These are phyloP conservation scores for Nothobranchius furzeri DNA, from an alignment of 2,113 vertebrate species.

Conservation along the genomic window DNA sequence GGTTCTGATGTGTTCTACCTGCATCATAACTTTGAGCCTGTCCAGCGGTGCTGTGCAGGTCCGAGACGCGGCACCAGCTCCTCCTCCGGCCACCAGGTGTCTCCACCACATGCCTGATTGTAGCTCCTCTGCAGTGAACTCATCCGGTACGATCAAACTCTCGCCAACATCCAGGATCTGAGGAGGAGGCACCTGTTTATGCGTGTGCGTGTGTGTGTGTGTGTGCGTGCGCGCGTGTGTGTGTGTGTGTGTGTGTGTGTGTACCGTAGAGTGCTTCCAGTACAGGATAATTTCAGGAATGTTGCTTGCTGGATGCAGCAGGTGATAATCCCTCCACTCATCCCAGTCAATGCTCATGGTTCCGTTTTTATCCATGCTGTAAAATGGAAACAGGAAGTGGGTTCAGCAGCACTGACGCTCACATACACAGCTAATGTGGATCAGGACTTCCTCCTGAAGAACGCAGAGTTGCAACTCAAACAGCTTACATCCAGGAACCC, in stretches of 20 bases:
- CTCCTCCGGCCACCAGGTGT: constrained; percentile 94
- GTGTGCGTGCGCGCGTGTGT: background rate
- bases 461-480: constrained; percentile 2
- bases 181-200: background rate
- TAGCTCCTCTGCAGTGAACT: constrained; percentile 95
- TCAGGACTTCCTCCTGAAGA: background rate
- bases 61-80: constrained; percentile 91
- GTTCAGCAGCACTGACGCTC: background rate
- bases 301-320: constrained; percentile 91
- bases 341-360: constrained; percentile 98
- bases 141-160: constrained; percentile 92
- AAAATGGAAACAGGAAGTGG: background rate
- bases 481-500: background rate
- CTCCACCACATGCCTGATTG: constrained; percentile 97
- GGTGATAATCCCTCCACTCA: constrained; percentile 94
- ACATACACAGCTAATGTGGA: constrained; percentile 21
- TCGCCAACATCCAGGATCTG: constrained; percentile 98
- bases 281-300: constrained; percentile 97
- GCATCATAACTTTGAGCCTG: constrained; percentile 96
- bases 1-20: constrained; percentile 76
- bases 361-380: constrained; percentile 95
- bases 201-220: background rate
- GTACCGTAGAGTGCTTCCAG: constrained; percentile 98
- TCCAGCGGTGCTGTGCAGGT: constrained; percentile 95
- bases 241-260: background rate